Evolutionary conservation across 1,140 invertebrate genomes (phyloP), one percentile per base, ranked within the genome.

Genomic region (Drosophila bifasciata): DNA sequence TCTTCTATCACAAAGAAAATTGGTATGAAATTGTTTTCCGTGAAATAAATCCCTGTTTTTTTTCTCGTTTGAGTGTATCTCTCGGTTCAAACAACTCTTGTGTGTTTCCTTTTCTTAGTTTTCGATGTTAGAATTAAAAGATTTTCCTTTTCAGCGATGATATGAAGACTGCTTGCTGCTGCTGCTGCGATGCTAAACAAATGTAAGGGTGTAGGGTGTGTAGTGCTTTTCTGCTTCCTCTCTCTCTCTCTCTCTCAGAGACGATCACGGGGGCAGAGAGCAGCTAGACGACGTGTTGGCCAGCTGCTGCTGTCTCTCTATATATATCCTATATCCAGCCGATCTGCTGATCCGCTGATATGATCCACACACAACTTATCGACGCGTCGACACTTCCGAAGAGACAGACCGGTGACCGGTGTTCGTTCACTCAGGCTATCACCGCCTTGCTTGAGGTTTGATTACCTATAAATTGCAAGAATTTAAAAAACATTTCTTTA

Each of bases 361-460:
- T 60, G 23, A 40, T 85, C 45, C 61, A 53, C 49, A 53, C 49
- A 49, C 67, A 50, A 71, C 41, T 59, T 57, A 43, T 75, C 25
- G 56, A 60, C 36, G 32, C 32, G 58, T 72, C 56, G 72, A 86
- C 11, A 36, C 63, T 80, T 76, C 45, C 62, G 39, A 61, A 61
- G 50, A 68, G 62, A 36, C 32, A 36, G 32, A 36, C 32, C 32
- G 11, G 46, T 76, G 53, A 79, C 43, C 44, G 71, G 11, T 58
- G 50, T 76, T 77, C 51, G 50, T 76, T 77, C 51, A 73, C 56
- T 77, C 57, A 70, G 81, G 77, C 77, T 81, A 60, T 62, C 52
- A 45, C 63, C 68, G 81, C 80, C 83, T 80, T 76, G 21, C 62
- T 77, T 44, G 43, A 68, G 69, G 28, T 66, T 63, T 52, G 53